phyloP scores from a whole-genome alignment of 1,140 invertebrate genomes.

The Bombus superbus region DNA sequence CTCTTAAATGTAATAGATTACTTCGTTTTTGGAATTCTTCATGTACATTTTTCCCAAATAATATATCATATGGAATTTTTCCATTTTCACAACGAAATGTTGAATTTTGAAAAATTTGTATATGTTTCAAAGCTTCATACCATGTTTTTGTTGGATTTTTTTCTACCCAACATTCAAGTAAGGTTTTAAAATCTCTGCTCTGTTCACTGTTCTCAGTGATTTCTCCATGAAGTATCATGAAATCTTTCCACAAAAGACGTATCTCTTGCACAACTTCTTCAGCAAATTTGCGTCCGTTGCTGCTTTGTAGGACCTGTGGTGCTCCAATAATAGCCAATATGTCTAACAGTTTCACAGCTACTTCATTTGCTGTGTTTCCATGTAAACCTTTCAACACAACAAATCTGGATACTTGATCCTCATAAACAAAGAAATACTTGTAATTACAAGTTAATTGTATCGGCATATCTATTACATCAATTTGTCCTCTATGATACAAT shows the following conservation, averaged over 20 bases:
- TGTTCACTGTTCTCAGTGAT: slow-evolving; percentile 29
- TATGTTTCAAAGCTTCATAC: slow-evolving; percentile 67
- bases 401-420: slow-evolving; percentile 77
- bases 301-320: slow-evolving; percentile 74
- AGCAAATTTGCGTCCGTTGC: slow-evolving; percentile 72
- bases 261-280: slow-evolving; percentile 74
- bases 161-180: slow-evolving; percentile 63
- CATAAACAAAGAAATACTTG: slow-evolving; percentile 77
- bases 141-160: slow-evolving; percentile 67
- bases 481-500: slow-evolving; percentile 66
- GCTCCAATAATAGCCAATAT: slow-evolving; percentile 72
- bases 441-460: slow-evolving; percentile 54
- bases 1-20: background rate
- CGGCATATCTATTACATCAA: slow-evolving; percentile 72
- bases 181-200: slow-evolving; percentile 62
- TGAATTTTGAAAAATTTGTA: slow-evolving; percentile 72
- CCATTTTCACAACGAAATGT: slow-evolving; percentile 58
- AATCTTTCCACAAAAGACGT: slow-evolving; percentile 66
- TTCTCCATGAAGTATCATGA: slow-evolving; percentile 65
- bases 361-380: slow-evolving; percentile 60
- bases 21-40: slow-evolving; percentile 40
- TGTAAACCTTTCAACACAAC: slow-evolving; percentile 71
- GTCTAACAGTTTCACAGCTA: slow-evolving; percentile 68
- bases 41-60: slow-evolving; percentile 62
- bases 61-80: slow-evolving; percentile 66